A percentile compares a stretch with the other conserved stretches of the same genome.
These are phyloP conservation scores for Macaria liturata DNA, from an alignment of 2,888 invertebrate species.

Conservation along the genomic window DNA sequence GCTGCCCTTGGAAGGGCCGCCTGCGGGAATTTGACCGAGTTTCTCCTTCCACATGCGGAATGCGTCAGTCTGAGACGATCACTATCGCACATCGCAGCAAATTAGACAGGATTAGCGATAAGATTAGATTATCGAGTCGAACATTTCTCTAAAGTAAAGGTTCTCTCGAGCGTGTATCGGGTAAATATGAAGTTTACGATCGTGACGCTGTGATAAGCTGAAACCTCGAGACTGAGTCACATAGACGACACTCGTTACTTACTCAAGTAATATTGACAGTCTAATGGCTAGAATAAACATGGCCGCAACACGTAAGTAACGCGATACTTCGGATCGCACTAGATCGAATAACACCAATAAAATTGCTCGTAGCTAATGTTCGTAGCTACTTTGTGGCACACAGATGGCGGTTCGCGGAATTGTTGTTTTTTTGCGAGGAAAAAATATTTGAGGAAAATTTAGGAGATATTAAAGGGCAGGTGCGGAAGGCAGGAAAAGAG, in stretches of 20 bases:
- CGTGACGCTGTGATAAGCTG: conserved; percentile 44
- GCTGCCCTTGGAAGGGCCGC: conserved; percentile 66
- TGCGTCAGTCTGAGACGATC: conserved; percentile 13
- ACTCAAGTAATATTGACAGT: conserved; percentile 52
- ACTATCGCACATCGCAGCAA: conserved; percentile 8
- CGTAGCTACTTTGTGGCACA: conserved; percentile 13
- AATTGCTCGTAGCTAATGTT: background rate
- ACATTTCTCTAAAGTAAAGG: conserved; percentile 16
- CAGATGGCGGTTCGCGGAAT: background rate
- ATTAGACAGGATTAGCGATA: conserved; percentile 18
- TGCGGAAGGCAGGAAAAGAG: conserved; percentile 13
- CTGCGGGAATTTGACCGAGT: conserved; percentile 39
- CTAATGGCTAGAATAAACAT: conserved; percentile 66
- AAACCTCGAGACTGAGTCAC: conserved; percentile 52
- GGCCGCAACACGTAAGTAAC: conserved; percentile 54
- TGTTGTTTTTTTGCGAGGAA: conserved; percentile 3
- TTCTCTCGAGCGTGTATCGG: conserved; percentile 28
- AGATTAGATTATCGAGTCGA: conserved; percentile 10
- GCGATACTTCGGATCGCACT: conserved; percentile 37
- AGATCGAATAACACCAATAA: conserved; percentile 25
- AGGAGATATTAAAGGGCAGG: no score
- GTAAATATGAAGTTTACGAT: conserved; percentile 38
- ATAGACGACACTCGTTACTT: conserved; percentile 51
- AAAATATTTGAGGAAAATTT: no score
- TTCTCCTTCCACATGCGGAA: conserved; percentile 30